Conservation (phyloP, 2,888 invertebrate genomes). For the Ischnus inquisitorius region DNA sequence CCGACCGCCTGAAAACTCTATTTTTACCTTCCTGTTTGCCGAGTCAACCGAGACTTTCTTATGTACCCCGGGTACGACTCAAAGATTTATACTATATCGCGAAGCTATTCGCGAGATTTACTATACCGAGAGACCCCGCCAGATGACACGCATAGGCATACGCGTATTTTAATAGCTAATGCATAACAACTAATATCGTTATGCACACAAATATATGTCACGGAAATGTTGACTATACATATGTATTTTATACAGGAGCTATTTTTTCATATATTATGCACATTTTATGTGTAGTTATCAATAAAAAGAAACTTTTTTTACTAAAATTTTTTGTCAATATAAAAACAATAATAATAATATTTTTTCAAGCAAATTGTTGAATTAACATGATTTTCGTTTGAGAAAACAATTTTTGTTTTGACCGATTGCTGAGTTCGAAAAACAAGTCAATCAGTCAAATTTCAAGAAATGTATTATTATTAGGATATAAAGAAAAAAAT, state of each 20-base stretch:
- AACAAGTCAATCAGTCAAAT: too few relatives aligned
- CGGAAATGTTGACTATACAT: neutral
- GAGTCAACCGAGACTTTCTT: conserved; percentile 60
- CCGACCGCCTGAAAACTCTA: conserved; percentile 42
- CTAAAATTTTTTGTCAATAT: too few relatives aligned
- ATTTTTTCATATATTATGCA: too few relatives aligned
- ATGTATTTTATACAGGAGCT: neutral
- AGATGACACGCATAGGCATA: neutral
- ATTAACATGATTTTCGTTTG: too few relatives aligned
- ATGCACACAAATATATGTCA: neutral
- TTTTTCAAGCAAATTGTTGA: too few relatives aligned
- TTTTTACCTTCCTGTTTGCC: conserved; percentile 69
- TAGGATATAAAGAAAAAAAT: too few relatives aligned
- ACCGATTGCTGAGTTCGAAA: too few relatives aligned
- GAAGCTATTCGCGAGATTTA: conserved; percentile 14
- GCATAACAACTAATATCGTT: neutral
- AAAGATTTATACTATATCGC: conserved; percentile 8
- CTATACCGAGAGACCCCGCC: neutral
- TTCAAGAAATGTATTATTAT: too few relatives aligned
- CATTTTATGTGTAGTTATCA: too few relatives aligned
- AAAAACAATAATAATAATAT: too few relatives aligned
- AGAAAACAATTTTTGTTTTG: too few relatives aligned
- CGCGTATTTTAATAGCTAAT: neutral
- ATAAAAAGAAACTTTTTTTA: too few relatives aligned
- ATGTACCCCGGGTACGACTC: conserved; percentile 32